Evolutionary conservation across 1,140 invertebrate species (phyloP).

Genomic region (Saccostrea echinata): DNA sequence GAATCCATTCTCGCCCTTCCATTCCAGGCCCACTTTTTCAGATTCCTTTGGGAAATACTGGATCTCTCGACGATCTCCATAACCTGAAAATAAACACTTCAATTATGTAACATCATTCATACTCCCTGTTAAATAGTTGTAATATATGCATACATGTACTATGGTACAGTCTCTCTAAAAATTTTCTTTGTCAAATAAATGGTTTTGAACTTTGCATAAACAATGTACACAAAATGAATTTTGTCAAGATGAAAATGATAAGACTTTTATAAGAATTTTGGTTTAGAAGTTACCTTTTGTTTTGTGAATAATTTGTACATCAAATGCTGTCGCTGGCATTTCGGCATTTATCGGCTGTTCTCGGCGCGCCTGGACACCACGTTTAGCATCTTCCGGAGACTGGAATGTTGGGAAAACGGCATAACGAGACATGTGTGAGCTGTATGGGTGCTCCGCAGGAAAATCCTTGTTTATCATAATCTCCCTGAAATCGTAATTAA

Average conservation of each 20-base stretch:
- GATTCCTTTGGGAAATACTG: slow-evolving; percentile 65
- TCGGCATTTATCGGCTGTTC: slow-evolving; percentile 69
- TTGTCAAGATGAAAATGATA: no score
- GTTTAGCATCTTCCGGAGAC: slow-evolving; percentile 73
- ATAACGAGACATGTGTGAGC: slow-evolving; percentile 69
- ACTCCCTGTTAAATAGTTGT: no score
- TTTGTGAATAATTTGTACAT: slow-evolving; percentile 68
- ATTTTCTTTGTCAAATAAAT: no score
- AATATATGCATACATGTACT: no score
- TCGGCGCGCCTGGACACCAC: slow-evolving; percentile 65
- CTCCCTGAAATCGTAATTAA: slow-evolving; percentile 50
- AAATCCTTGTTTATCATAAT: slow-evolving; percentile 71
- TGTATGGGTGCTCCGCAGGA: slow-evolving; percentile 75
- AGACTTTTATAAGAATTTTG: not conserved
- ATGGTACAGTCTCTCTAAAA: no score
- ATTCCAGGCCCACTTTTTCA: slow-evolving; percentile 65
- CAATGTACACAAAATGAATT: no score
- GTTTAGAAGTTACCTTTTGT: slow-evolving; percentile 67
- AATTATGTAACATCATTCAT: no score
- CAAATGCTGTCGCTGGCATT: slow-evolving; percentile 71
- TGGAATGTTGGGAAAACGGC: slow-evolving; percentile 74
- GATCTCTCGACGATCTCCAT: slow-evolving; percentile 69
- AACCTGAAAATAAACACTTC: slow-evolving; percentile 59
- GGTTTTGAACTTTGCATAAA: no score
- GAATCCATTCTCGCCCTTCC: slow-evolving; percentile 73